phyloP scores from a whole-genome alignment of 1,140 invertebrate species.

The Plectus sambesii region DNA sequence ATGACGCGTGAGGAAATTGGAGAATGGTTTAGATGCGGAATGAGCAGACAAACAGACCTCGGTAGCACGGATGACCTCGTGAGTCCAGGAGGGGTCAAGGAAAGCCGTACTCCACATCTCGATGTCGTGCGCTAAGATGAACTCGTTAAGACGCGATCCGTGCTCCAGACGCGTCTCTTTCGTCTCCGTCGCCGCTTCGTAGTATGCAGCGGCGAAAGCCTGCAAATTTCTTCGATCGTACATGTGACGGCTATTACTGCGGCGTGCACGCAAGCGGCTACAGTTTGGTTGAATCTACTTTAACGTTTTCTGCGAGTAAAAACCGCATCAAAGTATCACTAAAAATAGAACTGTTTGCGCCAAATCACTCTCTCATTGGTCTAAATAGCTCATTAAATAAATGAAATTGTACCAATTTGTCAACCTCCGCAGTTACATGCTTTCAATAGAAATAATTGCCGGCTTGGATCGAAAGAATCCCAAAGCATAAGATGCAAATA shows the following conservation, averaged over 20 bases:
- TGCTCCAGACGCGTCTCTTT: constrained; percentile 30
- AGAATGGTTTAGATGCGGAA: not conserved
- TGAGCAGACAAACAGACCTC: constrained; percentile 22
- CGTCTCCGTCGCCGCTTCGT: constrained; percentile 36
- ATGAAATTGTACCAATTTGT: not conserved
- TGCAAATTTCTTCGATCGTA: too few relatives aligned
- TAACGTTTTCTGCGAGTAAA: too few relatives aligned
- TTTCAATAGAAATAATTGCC: constrained; percentile 3
- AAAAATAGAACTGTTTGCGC: too few relatives aligned
- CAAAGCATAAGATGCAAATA: constrained; percentile 4
- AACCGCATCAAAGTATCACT: too few relatives aligned
- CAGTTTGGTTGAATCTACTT: too few relatives aligned
- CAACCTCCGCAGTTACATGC: not conserved
- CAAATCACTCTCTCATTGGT: too few relatives aligned
- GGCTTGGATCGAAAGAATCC: not conserved
- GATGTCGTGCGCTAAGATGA: constrained; percentile 44
- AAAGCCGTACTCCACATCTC: constrained; percentile 41
- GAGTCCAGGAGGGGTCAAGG: constrained; percentile 44
- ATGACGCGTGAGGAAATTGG: too few relatives aligned
- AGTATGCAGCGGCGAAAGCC: constrained; percentile 38
- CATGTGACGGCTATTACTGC: not conserved
- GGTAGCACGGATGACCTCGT: constrained; percentile 36
- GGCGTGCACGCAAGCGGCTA: too few relatives aligned
- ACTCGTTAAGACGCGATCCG: constrained; percentile 35
- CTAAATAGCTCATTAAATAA: too few relatives aligned